A percentile compares a stretch with the other conserved stretches of the same genome.
Evolutionary conservation across 2,113 vertebrate species (phyloP).

Genomic region (human): DNA sequence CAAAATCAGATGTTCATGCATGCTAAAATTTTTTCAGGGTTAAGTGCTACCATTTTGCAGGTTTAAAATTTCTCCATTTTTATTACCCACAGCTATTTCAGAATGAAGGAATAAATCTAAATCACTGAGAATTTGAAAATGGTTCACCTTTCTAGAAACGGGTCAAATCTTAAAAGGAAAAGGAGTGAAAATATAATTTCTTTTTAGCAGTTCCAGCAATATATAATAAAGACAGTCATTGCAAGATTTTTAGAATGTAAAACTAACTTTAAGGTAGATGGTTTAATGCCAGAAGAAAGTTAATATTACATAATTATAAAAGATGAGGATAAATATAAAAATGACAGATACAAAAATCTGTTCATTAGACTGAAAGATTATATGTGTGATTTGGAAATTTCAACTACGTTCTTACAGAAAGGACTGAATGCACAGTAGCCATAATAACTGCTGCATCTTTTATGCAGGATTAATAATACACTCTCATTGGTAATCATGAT

Average conservation of each 20-base stretch:
- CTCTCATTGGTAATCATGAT: neutral
- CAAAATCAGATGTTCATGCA: neutral
- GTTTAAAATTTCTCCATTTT: neutral
- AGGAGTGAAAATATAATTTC: neutral
- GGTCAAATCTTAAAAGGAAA: constrained; percentile 1
- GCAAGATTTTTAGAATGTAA: constrained; percentile 40
- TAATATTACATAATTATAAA: constrained; percentile 8
- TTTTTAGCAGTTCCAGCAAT: neutral
- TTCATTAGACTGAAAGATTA: constrained; percentile 19
- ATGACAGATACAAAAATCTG: neutral
- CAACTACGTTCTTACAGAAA: neutral
- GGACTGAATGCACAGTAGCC: neutral
- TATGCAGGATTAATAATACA: neutral
- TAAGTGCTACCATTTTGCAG: constrained; percentile 12
- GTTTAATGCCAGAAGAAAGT: constrained; percentile 9
- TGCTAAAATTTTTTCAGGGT: neutral
- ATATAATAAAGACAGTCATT: neutral
- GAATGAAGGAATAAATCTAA: constrained; percentile 15
- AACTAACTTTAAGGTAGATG: neutral
- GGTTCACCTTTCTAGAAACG: neutral
- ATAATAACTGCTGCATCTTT: neutral
- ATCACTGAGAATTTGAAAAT: constrained; percentile 36
- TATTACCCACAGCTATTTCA: neutral
- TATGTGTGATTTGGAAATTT: neutral
- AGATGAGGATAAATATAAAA: constrained; percentile 54